Conservation (phyloP, 2,113 vertebrate species). For the Antennarius striatus region DNA sequence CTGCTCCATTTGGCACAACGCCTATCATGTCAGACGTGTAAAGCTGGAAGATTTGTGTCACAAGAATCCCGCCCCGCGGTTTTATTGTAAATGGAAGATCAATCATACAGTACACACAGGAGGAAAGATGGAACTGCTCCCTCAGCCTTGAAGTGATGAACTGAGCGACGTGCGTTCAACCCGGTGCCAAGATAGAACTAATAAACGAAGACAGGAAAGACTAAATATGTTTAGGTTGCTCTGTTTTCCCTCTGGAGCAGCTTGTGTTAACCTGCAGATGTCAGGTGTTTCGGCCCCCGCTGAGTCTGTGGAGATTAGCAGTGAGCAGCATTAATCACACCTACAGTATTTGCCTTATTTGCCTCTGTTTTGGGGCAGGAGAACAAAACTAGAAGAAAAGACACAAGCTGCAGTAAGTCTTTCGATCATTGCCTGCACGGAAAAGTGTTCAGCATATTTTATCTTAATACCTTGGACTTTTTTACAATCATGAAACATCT, state of each 20-base stretch:
- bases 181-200: conserved; percentile 25
- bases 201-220: conserved; percentile 17
- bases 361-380: conserved; percentile 2
- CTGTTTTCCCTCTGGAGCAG: conserved; percentile 30
- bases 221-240: conserved; percentile 20
- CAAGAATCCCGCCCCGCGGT: conserved; percentile 9
- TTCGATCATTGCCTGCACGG: not conserved
- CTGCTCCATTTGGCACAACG: conserved; percentile 42
- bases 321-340: conserved; percentile 28
- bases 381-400: not conserved
- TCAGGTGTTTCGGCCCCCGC: conserved; percentile 8
- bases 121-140: conserved; percentile 23
- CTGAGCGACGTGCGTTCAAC: conserved; percentile 12
- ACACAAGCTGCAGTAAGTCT: not conserved
- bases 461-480: not conserved
- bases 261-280: conserved; percentile 39
- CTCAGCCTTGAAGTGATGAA: conserved; percentile 41
- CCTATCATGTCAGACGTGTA: conserved; percentile 4
- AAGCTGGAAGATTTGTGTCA: conserved; percentile 37
- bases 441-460: conserved; percentile 20
- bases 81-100: conserved; percentile 15
- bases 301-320: conserved; percentile 19
- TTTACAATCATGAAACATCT: not conserved
- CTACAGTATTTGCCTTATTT: not conserved
- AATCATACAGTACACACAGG: conserved; percentile 10